Base-by-base conservation (phyloP, 2,113 vertebrate genomes). In the Apteryx owenii region DNA sequence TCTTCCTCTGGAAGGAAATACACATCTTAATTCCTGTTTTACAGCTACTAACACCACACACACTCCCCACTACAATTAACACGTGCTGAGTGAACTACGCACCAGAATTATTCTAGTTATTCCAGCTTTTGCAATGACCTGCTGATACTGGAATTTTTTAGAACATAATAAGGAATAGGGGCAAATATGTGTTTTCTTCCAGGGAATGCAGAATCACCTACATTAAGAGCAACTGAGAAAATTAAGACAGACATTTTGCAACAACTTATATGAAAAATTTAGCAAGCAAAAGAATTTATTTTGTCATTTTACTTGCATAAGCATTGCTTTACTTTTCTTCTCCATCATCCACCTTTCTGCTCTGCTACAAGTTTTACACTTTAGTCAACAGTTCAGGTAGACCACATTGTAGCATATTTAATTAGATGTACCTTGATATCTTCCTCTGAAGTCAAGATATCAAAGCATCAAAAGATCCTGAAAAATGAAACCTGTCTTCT, bases 81-180 rank as follows among this genome's bases (percentile, higher is more conserved):
- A 33, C 1, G 0, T 68, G 80, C 51, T 5, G 3, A 84, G 19
- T 2, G 29, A 96, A 56, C 22, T n/a, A 93, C 0, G 0, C 78
- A 76, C 10, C 64, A 8, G 26, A 64, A 72, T 87, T 38, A 79
- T 44, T 87, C 22, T 17, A 60, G 42, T 82, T 81, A 81, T 70
- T 79, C 91, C 85, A 40, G 48, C 28, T 38, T 10, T 25, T 72
- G 81, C 46, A 56, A 22, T 5, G 6, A 23, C 87, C 42, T 54
- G 6, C 7, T 51, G 29, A 18, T 10, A 31, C 5, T 7, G 62
- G 19, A 4, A 54, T 81, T 89, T 44, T 78, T 28, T 54, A 82
- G 66, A 50, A 72, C 4, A 23, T 20, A 54, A 17, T 21, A 72
- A 76, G 53, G 53, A 89, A 58, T 2, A 87, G 44, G 72, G 61